Evolutionary conservation across 1,140 invertebrate genomes (phyloP).

Genomic region (Apis florea): DNA sequence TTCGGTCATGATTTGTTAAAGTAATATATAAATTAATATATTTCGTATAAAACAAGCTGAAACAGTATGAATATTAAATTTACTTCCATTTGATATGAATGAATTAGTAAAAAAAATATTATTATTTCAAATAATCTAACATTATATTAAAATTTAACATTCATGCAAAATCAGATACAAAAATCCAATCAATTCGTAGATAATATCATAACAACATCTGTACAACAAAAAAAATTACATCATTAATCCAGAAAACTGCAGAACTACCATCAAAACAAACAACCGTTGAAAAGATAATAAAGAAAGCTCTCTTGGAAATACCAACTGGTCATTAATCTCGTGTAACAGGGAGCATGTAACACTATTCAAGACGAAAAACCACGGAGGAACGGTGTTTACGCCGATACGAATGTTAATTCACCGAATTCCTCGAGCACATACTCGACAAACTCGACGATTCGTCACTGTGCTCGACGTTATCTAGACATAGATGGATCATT

Average conservation of each 20-base stretch:
- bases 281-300: neutral
- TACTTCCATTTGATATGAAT: no score
- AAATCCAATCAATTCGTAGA: no score
- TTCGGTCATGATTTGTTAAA: no score
- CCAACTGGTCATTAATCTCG: neutral
- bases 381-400: neutral
- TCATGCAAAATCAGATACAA: no score
- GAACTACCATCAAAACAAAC: neutral
- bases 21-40: no score
- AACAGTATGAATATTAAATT: no score
- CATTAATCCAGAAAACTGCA: neutral
- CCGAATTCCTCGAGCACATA: slow-evolving; percentile 21
- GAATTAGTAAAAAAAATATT: no score
- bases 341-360: neutral
- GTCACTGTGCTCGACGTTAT: neutral
- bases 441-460: slow-evolving; percentile 15
- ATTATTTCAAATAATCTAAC: no score
- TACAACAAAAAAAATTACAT: neutral
- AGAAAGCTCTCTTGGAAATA: neutral
- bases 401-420: slow-evolving; percentile 27
- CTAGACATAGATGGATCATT: neutral
- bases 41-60: no score
- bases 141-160: no score
- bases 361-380: neutral
- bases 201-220: no score